phyloP scores from a whole-genome alignment of 2,797 vertebrate species.

The Pelochelys cantorii region DNA sequence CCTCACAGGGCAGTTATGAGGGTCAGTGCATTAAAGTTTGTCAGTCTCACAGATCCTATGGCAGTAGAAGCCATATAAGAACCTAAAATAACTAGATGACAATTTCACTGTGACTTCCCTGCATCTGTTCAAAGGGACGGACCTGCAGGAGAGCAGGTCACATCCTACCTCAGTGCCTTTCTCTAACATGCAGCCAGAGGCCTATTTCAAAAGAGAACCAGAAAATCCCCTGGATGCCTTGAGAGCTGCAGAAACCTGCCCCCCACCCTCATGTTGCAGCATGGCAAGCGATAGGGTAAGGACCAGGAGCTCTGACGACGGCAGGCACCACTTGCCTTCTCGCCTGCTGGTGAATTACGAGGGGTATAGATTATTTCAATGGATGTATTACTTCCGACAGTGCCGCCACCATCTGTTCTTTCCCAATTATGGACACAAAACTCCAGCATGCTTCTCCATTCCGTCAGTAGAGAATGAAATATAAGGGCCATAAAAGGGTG shows the following conservation, averaged over 20 bases:
- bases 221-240: background rate
- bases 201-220: background rate
- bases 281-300: background rate
- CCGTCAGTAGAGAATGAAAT: conserved; percentile 82
- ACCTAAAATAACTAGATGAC: background rate
- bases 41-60: background rate
- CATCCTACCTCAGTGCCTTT: background rate
- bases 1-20: background rate
- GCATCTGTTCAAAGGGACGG: fast-evolving
- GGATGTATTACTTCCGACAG: conserved; percentile 79
- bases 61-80: background rate
- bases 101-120: background rate
- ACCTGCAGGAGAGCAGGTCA: background rate
- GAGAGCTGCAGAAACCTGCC: background rate
- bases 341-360: conserved; percentile 73
- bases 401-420: conserved; percentile 81
- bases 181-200: background rate
- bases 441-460: conserved; percentile 81
- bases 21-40: background rate
- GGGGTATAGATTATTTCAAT: conserved; percentile 84
- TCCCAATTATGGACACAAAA: conserved; percentile 83
- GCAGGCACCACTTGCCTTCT: conserved; percentile 59
- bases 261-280: background rate
- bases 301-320: background rate
- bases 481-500: conserved; percentile 72